Base-by-base conservation (phyloP, 2,888 invertebrate genomes). In the Drosophila leonis region DNA sequence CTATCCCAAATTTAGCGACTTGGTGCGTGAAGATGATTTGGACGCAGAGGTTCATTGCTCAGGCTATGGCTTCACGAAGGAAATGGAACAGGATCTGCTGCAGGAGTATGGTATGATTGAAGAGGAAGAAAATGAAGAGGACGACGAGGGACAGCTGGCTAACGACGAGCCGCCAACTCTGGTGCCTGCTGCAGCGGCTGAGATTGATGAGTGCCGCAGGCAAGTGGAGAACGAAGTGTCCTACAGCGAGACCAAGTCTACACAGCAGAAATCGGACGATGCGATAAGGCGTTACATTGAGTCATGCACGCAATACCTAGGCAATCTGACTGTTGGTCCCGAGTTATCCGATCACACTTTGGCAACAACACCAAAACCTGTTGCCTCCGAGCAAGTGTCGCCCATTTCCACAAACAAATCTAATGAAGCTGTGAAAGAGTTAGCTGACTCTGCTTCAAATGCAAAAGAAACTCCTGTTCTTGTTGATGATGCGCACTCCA, bases 1-100 rank as follows among this genome's bases (percentile, higher is more conserved):
- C 37, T 95, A 94, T 92, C 98, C 98, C 2, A 94, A 94, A 82
- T 98, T 98, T 91, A 93, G 94, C 33, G 97, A 98, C 91, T 93
- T 95, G 61, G 96, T 96, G 90, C 94, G 97, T 20, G 96, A 96
- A 78, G 97, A 97, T 91, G 95, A 95, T 79, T 93, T 99, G 61
- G 99, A 99, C 93, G 95, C 96, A 3, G 98, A 98, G 93, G 95
- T 99, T 2, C 95, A 96, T 27, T 98, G 98, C 81, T 98, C 98
- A 80, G 99, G 99, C 1, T 97, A 98, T 93, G 98, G 98, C 60
- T 96, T 98, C 82, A 97, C 97, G 0, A 96, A 95, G 91, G 95
- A 96, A 88, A 95, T 97, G 94, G 97, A 97, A 46, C 95, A 95
- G 74, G 95, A 97, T 88, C 93, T 97, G 46, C 92, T 95, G 24